Percentiles rank a stretch among this genome's conserved stretches.
These are phyloP conservation scores for Buceros bicornis DNA, from an alignment of 2,797 vertebrate genomes.

Conservation along the genomic window DNA sequence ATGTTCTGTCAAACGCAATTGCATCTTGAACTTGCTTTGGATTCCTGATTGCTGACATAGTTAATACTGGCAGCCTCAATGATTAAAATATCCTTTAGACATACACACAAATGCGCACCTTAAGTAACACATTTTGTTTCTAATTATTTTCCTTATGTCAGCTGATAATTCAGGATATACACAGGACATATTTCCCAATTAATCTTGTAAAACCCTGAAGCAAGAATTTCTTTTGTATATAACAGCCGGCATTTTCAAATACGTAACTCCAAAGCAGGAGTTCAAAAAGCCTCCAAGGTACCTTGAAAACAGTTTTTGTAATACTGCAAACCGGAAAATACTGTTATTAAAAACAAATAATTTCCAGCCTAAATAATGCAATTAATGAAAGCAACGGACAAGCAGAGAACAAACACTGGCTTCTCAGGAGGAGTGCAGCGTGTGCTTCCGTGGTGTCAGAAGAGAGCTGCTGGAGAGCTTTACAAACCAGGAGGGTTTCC, in stretches of 20 bases:
- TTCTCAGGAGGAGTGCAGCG: neutral
- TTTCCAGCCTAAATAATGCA: neutral
- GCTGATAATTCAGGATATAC: slow-evolving; percentile 15
- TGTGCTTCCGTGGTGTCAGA: neutral
- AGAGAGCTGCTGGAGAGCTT: neutral
- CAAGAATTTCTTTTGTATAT: neutral
- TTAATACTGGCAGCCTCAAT: neutral
- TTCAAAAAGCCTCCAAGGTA: neutral
- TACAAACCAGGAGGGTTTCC: neutral
- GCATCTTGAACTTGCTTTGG: neutral
- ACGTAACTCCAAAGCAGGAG: neutral
- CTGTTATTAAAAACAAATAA: neutral
- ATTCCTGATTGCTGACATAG: neutral
- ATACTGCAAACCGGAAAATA: neutral
- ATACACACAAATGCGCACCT: neutral
- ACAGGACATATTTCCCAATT: slow-evolving; percentile 38
- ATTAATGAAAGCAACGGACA: neutral
- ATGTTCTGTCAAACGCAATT: neutral
- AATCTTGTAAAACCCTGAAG: slow-evolving; percentile 17
- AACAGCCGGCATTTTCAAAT: slow-evolving; percentile 26
- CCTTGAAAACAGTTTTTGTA: neutral
- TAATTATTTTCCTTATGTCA: slow-evolving; percentile 57
- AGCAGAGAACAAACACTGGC: neutral
- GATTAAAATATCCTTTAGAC: slow-evolving; percentile 12
- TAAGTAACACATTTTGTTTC: slow-evolving; percentile 23